A percentile compares a stretch with the other conserved stretches of the same genome.
Conservation (phyloP, 35 echinoderm and acorn worm species). For the Holothuria glaberrima region DNA sequence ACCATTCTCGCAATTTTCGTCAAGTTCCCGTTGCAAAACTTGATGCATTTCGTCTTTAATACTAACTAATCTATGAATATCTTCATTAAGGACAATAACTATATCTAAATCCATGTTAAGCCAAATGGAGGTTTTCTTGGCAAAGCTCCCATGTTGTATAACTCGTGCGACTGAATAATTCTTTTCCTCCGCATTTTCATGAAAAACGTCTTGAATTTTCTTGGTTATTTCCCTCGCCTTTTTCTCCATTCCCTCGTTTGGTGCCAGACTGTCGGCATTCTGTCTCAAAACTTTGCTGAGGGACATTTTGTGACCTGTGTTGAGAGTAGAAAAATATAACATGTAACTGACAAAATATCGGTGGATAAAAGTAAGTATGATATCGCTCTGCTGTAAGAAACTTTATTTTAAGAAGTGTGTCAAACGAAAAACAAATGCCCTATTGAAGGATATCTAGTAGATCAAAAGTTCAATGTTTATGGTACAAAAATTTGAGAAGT, state of each 20-base stretch:
- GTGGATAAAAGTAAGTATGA: no score
- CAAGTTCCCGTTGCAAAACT: neutral
- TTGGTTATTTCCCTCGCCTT: neutral
- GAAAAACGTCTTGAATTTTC: neutral
- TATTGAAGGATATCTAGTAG: no score
- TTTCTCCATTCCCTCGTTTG: neutral
- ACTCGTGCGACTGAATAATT: conserved; percentile 1
- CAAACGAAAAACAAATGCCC: no score
- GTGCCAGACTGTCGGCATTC: neutral
- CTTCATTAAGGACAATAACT: neutral
- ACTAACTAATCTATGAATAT: no score
- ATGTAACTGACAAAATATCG: no score
- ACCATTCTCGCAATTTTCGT: neutral
- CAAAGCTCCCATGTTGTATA: neutral
- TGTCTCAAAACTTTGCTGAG: neutral
- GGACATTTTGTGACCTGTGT: neutral
- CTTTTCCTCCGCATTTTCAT: neutral
- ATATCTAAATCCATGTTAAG: conserved; percentile 18
- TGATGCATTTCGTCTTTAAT: conserved; percentile 47
- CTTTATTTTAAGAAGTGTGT: no score
- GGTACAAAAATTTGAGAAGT: no score
- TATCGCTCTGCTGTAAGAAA: no score
- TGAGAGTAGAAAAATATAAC: neutral
- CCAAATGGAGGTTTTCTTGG: conserved; percentile 25
- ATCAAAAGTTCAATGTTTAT: no score